Percentiles rank a stretch among this genome's conserved stretches.
phyloP scores from a whole-genome alignment of 2,888 invertebrate genomes.

The Harpalus rufipes region DNA sequence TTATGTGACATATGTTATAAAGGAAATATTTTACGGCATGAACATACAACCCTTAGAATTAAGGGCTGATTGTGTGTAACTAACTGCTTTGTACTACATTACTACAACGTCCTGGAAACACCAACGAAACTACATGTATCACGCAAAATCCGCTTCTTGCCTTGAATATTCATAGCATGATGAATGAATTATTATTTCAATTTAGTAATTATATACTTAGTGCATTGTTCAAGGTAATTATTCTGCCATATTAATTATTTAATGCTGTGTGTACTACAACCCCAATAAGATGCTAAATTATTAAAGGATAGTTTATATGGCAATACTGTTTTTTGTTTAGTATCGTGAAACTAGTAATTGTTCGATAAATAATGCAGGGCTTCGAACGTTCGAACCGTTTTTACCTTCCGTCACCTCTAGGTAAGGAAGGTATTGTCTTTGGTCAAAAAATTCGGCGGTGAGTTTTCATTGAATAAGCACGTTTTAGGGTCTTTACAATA shows the following conservation, averaged over 20 bases:
- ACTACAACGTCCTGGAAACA: not conserved
- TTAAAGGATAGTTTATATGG: not conserved
- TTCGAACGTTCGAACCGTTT: too few relatives aligned
- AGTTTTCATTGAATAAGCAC: too few relatives aligned
- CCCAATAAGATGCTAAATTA: not conserved
- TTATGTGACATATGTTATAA: too few relatives aligned
- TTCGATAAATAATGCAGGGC: too few relatives aligned
- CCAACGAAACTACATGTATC: slow-evolving; percentile 5
- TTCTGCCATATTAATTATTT: slow-evolving; percentile 25
- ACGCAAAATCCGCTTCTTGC: slow-evolving; percentile 21
- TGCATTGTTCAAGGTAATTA: slow-evolving; percentile 18
- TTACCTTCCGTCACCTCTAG: too few relatives aligned
- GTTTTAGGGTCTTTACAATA: too few relatives aligned
- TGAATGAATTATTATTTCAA: slow-evolving; percentile 46
- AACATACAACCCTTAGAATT: slow-evolving; percentile 15
- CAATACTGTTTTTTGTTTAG: not conserved
- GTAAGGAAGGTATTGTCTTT: too few relatives aligned
- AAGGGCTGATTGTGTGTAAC: slow-evolving; percentile 28
- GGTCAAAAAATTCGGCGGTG: too few relatives aligned
- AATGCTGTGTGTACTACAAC: not conserved
- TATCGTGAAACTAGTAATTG: not conserved
- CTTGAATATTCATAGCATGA: slow-evolving; percentile 31
- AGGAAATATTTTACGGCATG: slow-evolving; percentile 17
- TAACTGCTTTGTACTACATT: slow-evolving; percentile 14
- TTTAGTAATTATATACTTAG: slow-evolving; percentile 43